Conservation (phyloP, 2,797 vertebrate species). For the Nasua narica region DNA sequence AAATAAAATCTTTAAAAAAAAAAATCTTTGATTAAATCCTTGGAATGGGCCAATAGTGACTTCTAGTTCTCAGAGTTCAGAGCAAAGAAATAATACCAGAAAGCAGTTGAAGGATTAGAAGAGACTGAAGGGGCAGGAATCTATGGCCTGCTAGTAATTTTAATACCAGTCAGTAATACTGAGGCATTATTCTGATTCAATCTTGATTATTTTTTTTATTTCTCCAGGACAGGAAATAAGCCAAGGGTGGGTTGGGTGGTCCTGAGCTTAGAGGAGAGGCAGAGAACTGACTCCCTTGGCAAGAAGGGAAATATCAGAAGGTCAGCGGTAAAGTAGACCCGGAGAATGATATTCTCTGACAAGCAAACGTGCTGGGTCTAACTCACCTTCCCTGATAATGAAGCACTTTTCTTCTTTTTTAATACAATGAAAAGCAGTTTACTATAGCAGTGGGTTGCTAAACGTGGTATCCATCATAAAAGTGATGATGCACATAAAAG, state of each 20-base stretch:
- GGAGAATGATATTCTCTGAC: not conserved
- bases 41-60: not conserved
- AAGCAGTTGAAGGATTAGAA: not conserved
- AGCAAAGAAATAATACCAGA: not conserved
- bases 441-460: not conserved
- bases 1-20: too few species aligned
- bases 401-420: not conserved
- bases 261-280: not conserved
- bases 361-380: not conserved
- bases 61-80: not conserved
- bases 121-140: not conserved
- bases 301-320: not conserved
- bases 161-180: not conserved
- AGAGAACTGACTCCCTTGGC: not conserved
- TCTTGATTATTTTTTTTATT: constrained; percentile 2
- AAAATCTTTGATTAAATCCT: not conserved
- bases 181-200: not conserved
- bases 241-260: not conserved
- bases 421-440: not conserved
- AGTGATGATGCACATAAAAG: not conserved
- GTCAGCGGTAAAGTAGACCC: not conserved
- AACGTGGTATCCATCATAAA: not conserved
- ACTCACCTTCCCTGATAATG: not conserved
- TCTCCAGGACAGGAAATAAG: not conserved
- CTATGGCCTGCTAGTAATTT: not conserved